Evolutionary conservation across 2,888 invertebrate genomes (phyloP).

Genomic region (Rugalucina vietnamica): DNA sequence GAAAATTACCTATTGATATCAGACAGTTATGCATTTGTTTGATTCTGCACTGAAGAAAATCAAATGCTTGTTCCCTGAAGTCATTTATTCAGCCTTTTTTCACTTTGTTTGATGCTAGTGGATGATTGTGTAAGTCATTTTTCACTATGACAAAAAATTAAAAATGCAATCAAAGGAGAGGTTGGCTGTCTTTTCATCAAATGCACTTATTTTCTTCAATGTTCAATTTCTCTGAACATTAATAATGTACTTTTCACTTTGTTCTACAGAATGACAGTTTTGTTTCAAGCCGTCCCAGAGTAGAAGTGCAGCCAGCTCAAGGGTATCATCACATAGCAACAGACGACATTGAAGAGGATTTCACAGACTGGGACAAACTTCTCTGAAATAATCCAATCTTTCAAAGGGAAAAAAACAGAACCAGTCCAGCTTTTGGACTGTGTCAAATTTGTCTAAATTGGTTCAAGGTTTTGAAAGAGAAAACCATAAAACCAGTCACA

Average conservation of each 20-base stretch:
- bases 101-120: too few relatives aligned
- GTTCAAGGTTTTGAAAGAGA: neutral
- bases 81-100: too few relatives aligned
- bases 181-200: too few relatives aligned
- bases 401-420: neutral
- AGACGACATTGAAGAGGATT: slow-evolving; percentile 80
- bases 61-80: too few relatives aligned
- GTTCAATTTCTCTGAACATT: too few relatives aligned
- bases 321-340: slow-evolving; percentile 58
- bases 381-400: slow-evolving; percentile 59
- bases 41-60: too few relatives aligned
- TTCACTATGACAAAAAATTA: too few relatives aligned
- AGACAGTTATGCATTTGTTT: too few relatives aligned
- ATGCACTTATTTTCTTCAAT: too few relatives aligned
- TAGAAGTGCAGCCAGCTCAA: slow-evolving; percentile 63
- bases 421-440: neutral
- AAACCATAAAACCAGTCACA: neutral
- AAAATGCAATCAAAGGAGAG: too few relatives aligned
- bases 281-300: slow-evolving; percentile 63
- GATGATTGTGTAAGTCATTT: too few relatives aligned
- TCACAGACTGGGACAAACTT: slow-evolving; percentile 82
- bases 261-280: slow-evolving; percentile 59
- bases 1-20: too few relatives aligned
- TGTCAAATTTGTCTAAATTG: neutral
- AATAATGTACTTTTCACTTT: neutral